Conservation (phyloP, 64 coral and sea anemone species). For the Acropora tenuis region DNA sequence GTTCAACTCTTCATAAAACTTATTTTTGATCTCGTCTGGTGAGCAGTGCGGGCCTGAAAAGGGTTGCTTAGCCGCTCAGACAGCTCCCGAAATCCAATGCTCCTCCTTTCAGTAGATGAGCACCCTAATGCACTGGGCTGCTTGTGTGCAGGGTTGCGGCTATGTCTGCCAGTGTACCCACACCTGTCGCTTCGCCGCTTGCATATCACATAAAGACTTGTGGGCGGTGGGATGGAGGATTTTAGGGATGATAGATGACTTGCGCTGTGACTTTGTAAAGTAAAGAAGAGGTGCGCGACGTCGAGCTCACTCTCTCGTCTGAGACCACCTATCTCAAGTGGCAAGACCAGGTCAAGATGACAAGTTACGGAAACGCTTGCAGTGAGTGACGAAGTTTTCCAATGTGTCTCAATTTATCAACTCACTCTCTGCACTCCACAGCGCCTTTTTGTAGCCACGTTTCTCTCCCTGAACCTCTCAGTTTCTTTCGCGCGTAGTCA, state of each 20-base stretch:
- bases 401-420: not conserved
- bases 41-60: too few species aligned
- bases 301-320: not conserved
- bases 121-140: too few species aligned
- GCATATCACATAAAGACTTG: too few species aligned
- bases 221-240: too few species aligned
- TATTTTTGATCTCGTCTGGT: too few species aligned
- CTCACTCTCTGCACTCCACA: not conserved
- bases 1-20: too few species aligned
- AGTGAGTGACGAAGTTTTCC: not conserved
- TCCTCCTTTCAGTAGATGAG: too few species aligned
- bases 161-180: conserved; percentile 28
- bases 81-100: too few species aligned
- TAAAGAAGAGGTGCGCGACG: not conserved
- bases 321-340: not conserved
- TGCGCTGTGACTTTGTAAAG: conserved; percentile 8
- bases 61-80: too few species aligned
- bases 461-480: not conserved
- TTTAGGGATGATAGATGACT: too few species aligned
- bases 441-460: not conserved
- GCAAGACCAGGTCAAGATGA: not conserved
- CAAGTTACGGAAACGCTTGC: not conserved
- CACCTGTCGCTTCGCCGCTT: not conserved
- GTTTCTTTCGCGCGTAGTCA: not conserved
- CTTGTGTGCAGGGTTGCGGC: too few species aligned